These are phyloP conservation scores for Coranthus polyacanthus DNA, from an alignment of 2,797 vertebrate genomes.

Conservation along the genomic window DNA sequence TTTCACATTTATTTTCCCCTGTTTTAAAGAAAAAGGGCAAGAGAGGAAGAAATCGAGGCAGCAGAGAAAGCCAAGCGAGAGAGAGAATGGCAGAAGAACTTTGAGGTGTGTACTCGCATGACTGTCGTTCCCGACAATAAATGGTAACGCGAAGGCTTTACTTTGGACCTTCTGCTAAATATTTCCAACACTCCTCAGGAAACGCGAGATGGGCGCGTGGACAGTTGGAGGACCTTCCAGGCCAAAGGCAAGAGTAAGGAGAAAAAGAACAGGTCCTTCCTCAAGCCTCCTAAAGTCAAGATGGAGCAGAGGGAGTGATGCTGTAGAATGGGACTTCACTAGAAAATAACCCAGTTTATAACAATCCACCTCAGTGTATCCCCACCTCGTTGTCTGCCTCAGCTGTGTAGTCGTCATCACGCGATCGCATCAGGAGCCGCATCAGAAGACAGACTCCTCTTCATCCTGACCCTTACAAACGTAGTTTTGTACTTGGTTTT, in stretches of 20 bases:
- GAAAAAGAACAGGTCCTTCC: conserved; percentile 96
- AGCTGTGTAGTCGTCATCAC: conserved; percentile 40
- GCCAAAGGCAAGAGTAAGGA: conserved; percentile 96
- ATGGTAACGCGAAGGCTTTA: background rate
- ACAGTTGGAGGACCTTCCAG: conserved; percentile 98
- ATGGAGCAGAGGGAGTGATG: conserved; percentile 98
- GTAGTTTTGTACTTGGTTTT: conserved; percentile 80
- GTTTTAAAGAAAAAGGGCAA: conserved; percentile 91
- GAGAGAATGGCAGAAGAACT: conserved; percentile 99
- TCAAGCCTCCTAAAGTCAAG: conserved; percentile 99
- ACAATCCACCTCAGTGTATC: conserved; percentile 43
- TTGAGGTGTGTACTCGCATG: conserved; percentile 87
- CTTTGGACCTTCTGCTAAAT: background rate
- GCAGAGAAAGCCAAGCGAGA: conserved; percentile 96
- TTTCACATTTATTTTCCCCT: background rate
- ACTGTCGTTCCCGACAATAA: background rate
- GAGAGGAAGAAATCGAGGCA: conserved; percentile 97
- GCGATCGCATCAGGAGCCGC: conserved; percentile 34
- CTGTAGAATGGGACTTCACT: conserved; percentile 51
- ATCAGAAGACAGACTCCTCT: conserved; percentile 24
- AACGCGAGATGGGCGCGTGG: conserved; percentile 96
- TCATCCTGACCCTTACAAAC: conserved; percentile 45
- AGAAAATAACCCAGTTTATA: conserved; percentile 44
- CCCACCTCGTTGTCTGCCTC: conserved; percentile 58
- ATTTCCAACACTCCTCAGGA: conserved; percentile 83